A percentile compares a stretch with the other conserved stretches of the same genome.
phyloP scores from a whole-genome alignment of 2,888 invertebrate genomes.

The Galerucella pusilla region DNA sequence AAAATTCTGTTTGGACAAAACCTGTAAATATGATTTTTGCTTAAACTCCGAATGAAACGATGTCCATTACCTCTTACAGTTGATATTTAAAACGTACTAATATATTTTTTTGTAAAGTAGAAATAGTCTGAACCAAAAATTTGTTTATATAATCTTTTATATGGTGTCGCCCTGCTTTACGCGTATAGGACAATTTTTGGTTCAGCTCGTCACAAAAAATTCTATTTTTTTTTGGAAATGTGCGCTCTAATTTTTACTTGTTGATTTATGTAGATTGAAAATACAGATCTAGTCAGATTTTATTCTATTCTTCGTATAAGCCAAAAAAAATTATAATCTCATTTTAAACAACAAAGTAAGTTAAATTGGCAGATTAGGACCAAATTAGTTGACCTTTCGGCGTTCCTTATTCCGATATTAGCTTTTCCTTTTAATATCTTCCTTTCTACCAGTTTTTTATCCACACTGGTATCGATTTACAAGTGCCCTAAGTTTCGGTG shows the following conservation, averaged over 20 bases:
- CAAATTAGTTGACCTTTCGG: too few species aligned
- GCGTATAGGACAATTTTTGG: constrained; percentile 33
- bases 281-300: constrained; percentile 47
- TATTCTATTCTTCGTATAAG: constrained; percentile 41
- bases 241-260: constrained; percentile 40
- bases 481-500: too few species aligned
- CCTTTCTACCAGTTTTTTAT: too few species aligned
- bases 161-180: constrained; percentile 38
- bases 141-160: constrained; percentile 23
- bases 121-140: constrained; percentile 35
- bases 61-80: constrained; percentile 15
- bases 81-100: constrained; percentile 21
- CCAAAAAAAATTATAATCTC: constrained; percentile 28
- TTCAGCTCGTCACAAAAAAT: constrained; percentile 36
- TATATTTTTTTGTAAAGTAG: constrained; percentile 33
- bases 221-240: constrained; percentile 35
- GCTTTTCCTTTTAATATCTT: too few species aligned
- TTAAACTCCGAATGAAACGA: constrained; percentile 11
- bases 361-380: neutral
- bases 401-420: too few species aligned
- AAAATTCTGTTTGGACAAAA: constrained; percentile 20
- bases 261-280: constrained; percentile 45
- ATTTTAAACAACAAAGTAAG: neutral
- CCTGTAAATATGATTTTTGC: constrained; percentile 31
- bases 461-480: too few species aligned